phyloP scores from a whole-genome alignment of 2,113 vertebrate species.

The Rhinolophus ferrumequinum region DNA sequence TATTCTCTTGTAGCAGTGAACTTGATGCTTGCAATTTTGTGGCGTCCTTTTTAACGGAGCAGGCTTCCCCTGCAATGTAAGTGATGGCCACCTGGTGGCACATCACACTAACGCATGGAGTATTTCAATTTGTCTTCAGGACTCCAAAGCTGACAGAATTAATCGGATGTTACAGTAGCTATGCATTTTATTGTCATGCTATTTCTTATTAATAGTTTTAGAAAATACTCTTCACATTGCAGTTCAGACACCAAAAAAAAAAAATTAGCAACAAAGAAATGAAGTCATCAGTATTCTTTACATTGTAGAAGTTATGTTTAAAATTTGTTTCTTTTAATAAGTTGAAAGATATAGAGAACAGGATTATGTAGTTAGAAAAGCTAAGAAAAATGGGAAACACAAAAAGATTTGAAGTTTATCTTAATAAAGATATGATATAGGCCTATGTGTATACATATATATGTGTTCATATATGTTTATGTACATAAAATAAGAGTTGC shows the following conservation, averaged over 20 bases:
- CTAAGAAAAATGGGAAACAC: constrained; percentile 1
- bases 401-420: not conserved
- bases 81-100: constrained; percentile 83
- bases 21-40: not conserved
- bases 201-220: constrained; percentile 6
- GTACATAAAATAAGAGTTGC: not conserved
- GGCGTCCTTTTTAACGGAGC: not conserved
- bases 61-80: constrained; percentile 47
- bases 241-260: constrained; percentile 7
- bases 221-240: not conserved
- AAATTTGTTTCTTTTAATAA: constrained; percentile 34
- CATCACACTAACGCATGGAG: constrained; percentile 65
- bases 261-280: not conserved
- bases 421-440: not conserved
- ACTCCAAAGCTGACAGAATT: not conserved
- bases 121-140: constrained; percentile 20
- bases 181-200: not conserved
- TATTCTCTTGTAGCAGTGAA: not conserved
- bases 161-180: not conserved
- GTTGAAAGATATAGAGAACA: not conserved
- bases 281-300: not conserved
- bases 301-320: constrained; percentile 12
- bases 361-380: not conserved
- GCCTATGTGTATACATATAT: too few species aligned
- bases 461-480: not conserved